Evolutionary conservation across 2,888 invertebrate species (phyloP), one percentile per base, ranked within the genome.

Genomic region (Lepidonotus clava): DNA sequence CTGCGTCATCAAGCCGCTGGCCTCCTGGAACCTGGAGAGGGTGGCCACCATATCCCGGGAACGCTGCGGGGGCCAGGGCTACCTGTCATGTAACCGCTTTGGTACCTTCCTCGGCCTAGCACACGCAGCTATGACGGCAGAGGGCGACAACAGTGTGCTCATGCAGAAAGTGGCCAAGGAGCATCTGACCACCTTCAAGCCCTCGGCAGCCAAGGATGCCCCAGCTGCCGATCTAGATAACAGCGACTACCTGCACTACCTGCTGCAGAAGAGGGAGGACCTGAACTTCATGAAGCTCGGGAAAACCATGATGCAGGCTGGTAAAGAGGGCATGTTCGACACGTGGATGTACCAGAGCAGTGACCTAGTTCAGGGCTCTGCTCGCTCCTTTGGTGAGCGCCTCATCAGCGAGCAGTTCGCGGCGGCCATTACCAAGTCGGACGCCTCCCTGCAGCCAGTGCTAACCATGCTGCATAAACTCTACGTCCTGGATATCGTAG

Each of bases 131-230:
- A 88, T 91, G 87, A 91, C 91, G 5, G 91, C 91, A 46, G 91
- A 91, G 83, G 91, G 91, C 71, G 91, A 91, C 87, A 91, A 90
- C 86, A 87, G 89, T 67, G 91, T 91, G 8, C 88, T 91, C 36
- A 90, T 90, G 89, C 91, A 91, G 88, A 91, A 91, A 86, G 91
- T 91, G 6, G 89, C 90, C 67, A 91, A 91, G 86, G 91, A 91
- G 53, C 85, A 87, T 28, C 86, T 91, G 80, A 85, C 88, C 14
- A 76, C 71, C 24, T 90, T 89, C 77, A 87, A 87, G 61, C 89
- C 88, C 0, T 51, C 71, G 18, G 41, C 83, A 40, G 38, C 67
- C 5, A 56, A 46, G 24, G 86, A 88, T 53, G 32, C 86, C 6
- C 86, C 85, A 0, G 34, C 67, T 1, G 86, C 86, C 14, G 83